phyloP scores from a whole-genome alignment of 2,113 vertebrate genomes.

The Otocyon megalotis region DNA sequence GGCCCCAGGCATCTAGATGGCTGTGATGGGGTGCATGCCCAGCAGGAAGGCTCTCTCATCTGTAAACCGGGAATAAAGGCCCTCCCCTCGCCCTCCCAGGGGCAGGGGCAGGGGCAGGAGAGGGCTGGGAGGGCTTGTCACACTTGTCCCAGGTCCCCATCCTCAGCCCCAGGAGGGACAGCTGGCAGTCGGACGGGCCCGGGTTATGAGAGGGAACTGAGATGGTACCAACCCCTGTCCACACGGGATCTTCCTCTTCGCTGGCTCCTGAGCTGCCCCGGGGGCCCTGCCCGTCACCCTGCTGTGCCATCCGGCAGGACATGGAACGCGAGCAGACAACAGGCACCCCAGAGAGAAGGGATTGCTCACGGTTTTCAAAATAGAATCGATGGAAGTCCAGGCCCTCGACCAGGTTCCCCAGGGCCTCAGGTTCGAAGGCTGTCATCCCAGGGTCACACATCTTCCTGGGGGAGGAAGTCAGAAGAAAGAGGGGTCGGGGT shows the following conservation, averaged over 20 bases:
- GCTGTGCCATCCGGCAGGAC: slow-evolving; percentile 78
- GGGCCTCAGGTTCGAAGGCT: slow-evolving; percentile 97
- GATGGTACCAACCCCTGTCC: slow-evolving; percentile 65
- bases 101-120: neutral
- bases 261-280: slow-evolving; percentile 62
- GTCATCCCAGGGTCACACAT: slow-evolving; percentile 99
- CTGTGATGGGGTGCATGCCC: neutral
- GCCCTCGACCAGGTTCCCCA: slow-evolving; percentile 98
- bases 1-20: neutral
- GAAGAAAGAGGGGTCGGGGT: slow-evolving; percentile 60
- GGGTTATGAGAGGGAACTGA: slow-evolving; percentile 46
- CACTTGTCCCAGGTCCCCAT: neutral
- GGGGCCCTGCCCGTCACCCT: slow-evolving; percentile 77
- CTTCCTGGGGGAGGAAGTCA: slow-evolving; percentile 89
- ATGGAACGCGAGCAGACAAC: slow-evolving; percentile 66
- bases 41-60: neutral
- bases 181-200: neutral
- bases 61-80: neutral
- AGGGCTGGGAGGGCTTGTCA: neutral
- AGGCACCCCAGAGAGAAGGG: slow-evolving; percentile 64
- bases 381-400: slow-evolving; percentile 99
- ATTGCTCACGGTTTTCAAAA: slow-evolving; percentile 97
- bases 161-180: neutral
- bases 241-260: slow-evolving; percentile 35
- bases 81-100: neutral